A percentile compares a stretch with the other conserved stretches of the same genome.
Conservation (phyloP, 1,140 invertebrate genomes). For the Sweltsa coloradensis region DNA sequence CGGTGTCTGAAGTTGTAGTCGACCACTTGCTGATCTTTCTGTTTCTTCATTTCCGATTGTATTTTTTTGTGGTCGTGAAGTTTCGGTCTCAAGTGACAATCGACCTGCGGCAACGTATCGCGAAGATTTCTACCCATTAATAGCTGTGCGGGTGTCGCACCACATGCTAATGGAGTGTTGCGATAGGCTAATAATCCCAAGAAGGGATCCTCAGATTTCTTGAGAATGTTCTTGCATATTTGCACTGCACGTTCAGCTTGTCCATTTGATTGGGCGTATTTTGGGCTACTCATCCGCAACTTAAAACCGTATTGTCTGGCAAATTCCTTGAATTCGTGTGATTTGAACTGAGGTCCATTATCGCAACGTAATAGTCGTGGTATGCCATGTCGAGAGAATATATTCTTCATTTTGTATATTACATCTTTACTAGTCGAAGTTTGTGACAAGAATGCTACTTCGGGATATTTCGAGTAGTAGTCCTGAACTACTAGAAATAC, state of each 20-base stretch:
- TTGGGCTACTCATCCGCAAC: neutral
- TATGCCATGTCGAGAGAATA: neutral
- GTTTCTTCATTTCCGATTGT: no score
- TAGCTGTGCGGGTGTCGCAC: neutral
- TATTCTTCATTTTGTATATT: neutral
- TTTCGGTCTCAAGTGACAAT: no score
- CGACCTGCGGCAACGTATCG: neutral
- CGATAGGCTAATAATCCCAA: neutral
- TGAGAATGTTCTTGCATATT: constrained; percentile 1
- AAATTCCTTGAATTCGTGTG: neutral
- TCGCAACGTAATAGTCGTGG: constrained; percentile 2
- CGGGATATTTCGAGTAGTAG: constrained; percentile 1
- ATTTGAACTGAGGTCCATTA: constrained; percentile 3
- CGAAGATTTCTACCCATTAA: neutral
- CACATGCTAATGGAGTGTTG: neutral
- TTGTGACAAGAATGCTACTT: neutral
- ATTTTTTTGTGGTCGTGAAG: no score
- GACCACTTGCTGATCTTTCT: no score
- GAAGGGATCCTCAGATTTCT: neutral
- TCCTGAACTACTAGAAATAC: constrained; percentile 2
- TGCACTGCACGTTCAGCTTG: neutral
- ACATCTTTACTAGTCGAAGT: neutral
- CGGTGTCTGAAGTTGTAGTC: no score
- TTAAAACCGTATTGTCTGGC: no score
- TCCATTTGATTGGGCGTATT: constrained; percentile 4